Evolutionary conservation across 2,888 invertebrate genomes (phyloP), one percentile per base, ranked within the genome.

Genomic region (Limnephilus rhombicus): DNA sequence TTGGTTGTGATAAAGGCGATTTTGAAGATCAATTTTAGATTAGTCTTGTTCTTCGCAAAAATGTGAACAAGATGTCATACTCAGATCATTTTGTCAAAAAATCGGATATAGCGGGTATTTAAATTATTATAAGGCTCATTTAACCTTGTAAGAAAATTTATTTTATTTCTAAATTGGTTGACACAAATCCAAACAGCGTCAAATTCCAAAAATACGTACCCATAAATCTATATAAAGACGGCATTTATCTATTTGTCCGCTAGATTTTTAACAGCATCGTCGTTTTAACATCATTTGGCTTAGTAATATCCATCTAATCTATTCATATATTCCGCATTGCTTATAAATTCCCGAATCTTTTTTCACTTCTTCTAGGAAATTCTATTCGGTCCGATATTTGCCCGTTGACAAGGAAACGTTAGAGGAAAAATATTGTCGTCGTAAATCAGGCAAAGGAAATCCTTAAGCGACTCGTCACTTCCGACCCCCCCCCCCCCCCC

Each of bases 381-480:
- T 24, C 31, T 80, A 49, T 86, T 80, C 80, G 80, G 85, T 80
- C 83, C 85, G 85, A 86, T 85, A 80, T 91, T 68, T 31, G 91
- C 86, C 82, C 85, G 93, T 89, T 91, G 93, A 93, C 93, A 93
- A 93, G 93, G 93, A 93, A 93, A 91, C 93, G 93, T 92, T 92
- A 92, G 89, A 93, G 93, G 93, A 93, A 93, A 93, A 93, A 93
- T 93, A 93, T 93, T 93, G 93, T 93, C 93, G 93, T 90, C 37
- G 91, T 93, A 93, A 93, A 93, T 93, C 93, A 93, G 90, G 68
- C 90, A 85, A 45, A 85, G 93, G 93, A 93, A 93, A 92, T 93
- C 93, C 93, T 92, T 89, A 92, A 92, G 92, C 93, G 93, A 93
- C 93, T 91, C 93, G 91, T 93, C 93, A 92, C 93, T 92, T 93